phyloP scores from a whole-genome alignment of 2,888 invertebrate species.

The Scaptomyza cyrtandrae region DNA sequence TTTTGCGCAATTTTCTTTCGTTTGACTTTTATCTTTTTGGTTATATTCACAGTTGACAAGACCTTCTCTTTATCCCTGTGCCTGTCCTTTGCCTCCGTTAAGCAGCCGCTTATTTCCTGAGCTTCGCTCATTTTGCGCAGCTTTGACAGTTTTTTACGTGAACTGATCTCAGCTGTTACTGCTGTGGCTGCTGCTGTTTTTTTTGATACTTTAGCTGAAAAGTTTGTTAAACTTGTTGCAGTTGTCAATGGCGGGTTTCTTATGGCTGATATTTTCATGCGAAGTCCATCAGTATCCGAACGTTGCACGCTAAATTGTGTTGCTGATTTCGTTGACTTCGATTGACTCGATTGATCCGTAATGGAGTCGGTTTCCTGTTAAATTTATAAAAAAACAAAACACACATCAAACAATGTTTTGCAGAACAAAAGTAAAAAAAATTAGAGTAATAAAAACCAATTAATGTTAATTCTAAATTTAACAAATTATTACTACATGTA shows the following conservation, averaged over 20 bases:
- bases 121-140: conserved; percentile 67
- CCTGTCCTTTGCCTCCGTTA: conserved; percentile 69
- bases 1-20: conserved; percentile 77
- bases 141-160: conserved; percentile 43
- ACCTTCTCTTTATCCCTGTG: conserved; percentile 32
- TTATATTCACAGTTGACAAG: conserved; percentile 40
- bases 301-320: conserved; percentile 83
- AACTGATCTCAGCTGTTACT: conserved; percentile 13
- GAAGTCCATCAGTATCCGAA: conserved; percentile 83
- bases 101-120: conserved; percentile 75
- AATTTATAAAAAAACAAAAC: neutral
- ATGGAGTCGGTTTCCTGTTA: conserved; percentile 80
- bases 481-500: neutral
- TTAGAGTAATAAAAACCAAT: neutral
- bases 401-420: neutral
- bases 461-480: too few relatives aligned
- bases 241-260: conserved; percentile 45
- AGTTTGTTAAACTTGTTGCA: conserved; percentile 25
- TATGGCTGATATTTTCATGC: conserved; percentile 85
- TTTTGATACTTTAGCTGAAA: conserved; percentile 3
- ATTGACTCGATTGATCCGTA: conserved; percentile 81
- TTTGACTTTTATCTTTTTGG: conserved; percentile 82
- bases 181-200: conserved; percentile 5
- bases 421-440: too few relatives aligned
- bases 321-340: conserved; percentile 74